These are phyloP conservation scores for Eupithecia subumbrata DNA, from an alignment of 2,888 invertebrate genomes.

Conservation along the genomic window DNA sequence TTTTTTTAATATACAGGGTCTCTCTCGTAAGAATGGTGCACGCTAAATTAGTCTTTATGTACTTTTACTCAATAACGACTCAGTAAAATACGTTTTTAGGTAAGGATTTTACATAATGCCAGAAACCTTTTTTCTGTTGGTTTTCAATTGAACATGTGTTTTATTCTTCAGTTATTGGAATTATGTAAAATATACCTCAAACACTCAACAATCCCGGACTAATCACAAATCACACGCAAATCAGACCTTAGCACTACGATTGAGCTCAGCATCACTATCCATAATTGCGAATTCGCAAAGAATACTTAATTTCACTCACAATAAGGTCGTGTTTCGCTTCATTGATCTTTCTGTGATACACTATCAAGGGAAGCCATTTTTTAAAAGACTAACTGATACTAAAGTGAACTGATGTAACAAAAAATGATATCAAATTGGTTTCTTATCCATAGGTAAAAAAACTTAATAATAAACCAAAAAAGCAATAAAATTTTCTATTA, in stretches of 20 bases:
- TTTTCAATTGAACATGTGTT: background rate
- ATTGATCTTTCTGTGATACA: constrained; percentile 37
- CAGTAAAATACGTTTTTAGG: constrained; percentile 33
- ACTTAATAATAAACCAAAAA: background rate
- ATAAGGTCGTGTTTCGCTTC: constrained; percentile 55
- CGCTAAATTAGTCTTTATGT: constrained; percentile 45
- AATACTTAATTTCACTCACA: constrained; percentile 48
- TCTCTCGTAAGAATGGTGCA: constrained; percentile 41
- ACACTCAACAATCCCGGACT: constrained; percentile 35
- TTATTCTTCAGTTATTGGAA: constrained; percentile 19
- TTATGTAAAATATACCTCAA: constrained; percentile 28
- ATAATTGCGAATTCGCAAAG: constrained; percentile 50
- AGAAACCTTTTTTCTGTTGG: constrained; percentile 9
- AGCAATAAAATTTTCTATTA: too few relatives aligned
- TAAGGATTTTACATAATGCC: constrained; percentile 23
- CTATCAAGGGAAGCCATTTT: constrained; percentile 24
- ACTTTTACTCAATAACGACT: constrained; percentile 38
- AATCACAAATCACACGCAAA: constrained; percentile 41
- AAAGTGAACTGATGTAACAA: background rate
- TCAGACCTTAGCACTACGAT: constrained; percentile 51
- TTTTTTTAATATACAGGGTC: constrained; percentile 34
- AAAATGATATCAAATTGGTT: background rate
- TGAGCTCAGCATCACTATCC: constrained; percentile 55
- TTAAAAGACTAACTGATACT: background rate
- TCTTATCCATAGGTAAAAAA: too few relatives aligned